These are phyloP conservation scores for Rhagologus leucostigma DNA, from an alignment of 2,113 vertebrate species.

Conservation along the genomic window DNA sequence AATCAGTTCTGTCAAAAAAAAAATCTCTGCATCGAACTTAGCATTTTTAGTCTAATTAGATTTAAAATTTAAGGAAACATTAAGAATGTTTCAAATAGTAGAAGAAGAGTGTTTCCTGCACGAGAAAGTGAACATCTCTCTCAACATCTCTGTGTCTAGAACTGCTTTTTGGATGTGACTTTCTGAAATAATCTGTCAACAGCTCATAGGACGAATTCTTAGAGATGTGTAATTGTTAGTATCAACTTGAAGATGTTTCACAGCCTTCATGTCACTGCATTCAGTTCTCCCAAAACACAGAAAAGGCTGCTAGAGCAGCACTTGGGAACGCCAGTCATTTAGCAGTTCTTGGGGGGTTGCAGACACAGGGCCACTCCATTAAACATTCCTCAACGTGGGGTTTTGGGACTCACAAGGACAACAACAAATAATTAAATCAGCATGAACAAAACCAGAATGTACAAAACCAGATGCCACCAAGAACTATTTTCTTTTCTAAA, in stretches of 20 bases:
- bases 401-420: background rate
- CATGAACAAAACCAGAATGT: background rate
- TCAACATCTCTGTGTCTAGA: background rate
- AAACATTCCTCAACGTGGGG: background rate
- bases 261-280: background rate
- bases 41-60: background rate
- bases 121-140: background rate
- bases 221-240: background rate
- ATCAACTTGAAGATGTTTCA: background rate
- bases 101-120: background rate
- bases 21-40: background rate
- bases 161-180: background rate
- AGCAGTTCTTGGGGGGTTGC: background rate
- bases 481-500: background rate
- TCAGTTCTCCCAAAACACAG: background rate
- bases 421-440: background rate
- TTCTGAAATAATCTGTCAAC: background rate
- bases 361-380: background rate
- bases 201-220: background rate
- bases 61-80: background rate
- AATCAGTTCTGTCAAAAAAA: background rate
- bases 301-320: background rate
- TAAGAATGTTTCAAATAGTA: background rate
- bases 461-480: background rate
- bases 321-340: background rate